Base-by-base conservation (phyloP, 1,140 invertebrate species). In the Mamestra configurata region DNA sequence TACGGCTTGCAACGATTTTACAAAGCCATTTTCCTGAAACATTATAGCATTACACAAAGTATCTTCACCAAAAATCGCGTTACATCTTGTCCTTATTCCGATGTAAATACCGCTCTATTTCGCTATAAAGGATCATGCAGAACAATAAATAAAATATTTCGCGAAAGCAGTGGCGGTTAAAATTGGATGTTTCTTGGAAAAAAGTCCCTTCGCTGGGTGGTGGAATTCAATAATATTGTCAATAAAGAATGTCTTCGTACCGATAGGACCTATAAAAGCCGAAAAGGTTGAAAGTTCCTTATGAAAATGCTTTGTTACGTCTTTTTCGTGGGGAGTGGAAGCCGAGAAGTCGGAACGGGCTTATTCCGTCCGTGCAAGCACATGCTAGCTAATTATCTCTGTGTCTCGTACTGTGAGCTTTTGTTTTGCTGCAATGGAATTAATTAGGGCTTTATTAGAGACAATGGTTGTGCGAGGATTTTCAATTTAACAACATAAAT, bases 191-290 rank as follows among this genome's bases (percentile, higher is more conserved):
- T 66, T 55, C 73, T 40, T 59, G 59, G 76, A 75, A 82, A 57
- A 75, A 70, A 78, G 77, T 79, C 61, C 59, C 53, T 73, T 20
- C 35, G 27, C 22, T 24, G 51, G 22, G 66, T 72, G 15, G 35
- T 55, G 81, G 83, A 84, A 85, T 86, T 80, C 83, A 81, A 84
- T 84, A 86, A 84, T 82, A 79, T 84, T 83, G 81, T 84, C 83
- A 83, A 84, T 82, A 83, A 79, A 81, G 75, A 71, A 79, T 79
- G 70, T 18, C 22, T 81, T 61, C n/a, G 46, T 55, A 64, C 4
- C 53, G 71, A 59, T 31, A 31, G 61, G 35, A 59, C 15, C 46
- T 72, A 73, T 79, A 71, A 70, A 82, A 75, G 37, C 18, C 11
- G 40, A 66, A 77, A 77, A 49, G 66, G 55, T 77, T 64, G 77